Conservation (phyloP, 2,888 invertebrate genomes). For the Gymnosoma rotundatum region DNA sequence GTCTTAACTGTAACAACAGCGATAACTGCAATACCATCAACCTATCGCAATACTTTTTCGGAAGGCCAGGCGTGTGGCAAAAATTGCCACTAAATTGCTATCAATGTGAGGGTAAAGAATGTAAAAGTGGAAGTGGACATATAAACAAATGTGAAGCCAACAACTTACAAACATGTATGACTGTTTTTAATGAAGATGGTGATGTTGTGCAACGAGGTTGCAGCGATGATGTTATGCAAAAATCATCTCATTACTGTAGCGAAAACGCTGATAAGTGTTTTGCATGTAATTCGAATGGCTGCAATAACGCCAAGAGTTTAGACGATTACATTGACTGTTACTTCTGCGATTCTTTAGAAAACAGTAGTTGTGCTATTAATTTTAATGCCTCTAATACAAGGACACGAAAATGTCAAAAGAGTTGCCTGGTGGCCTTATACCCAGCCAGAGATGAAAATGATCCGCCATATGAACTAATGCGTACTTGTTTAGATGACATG, state of each 20-base stretch:
- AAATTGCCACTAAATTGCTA: slow-evolving; percentile 77
- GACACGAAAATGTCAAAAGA: slow-evolving; percentile 75
- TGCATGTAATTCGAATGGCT: slow-evolving; percentile 78
- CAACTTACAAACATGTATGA: slow-evolving; percentile 77
- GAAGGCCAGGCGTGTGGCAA: slow-evolving; percentile 79
- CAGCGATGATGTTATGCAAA: slow-evolving; percentile 73
- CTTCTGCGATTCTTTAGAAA: slow-evolving; percentile 75
- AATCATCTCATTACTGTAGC: slow-evolving; percentile 75
- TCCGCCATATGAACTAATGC: slow-evolving; percentile 75
- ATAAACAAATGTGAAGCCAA: slow-evolving; percentile 74
- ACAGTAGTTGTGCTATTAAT: slow-evolving; percentile 68
- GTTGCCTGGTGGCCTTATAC: slow-evolving; percentile 78
- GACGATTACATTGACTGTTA: slow-evolving; percentile 75
- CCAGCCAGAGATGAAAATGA: slow-evolving; percentile 75
- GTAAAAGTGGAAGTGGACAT: slow-evolving; percentile 60
- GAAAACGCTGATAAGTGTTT: slow-evolving; percentile 72
- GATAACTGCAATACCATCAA: slow-evolving; percentile 76
- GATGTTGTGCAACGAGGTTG: slow-evolving; percentile 77
- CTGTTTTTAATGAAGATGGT: slow-evolving; percentile 74
- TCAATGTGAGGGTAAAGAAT: slow-evolving; percentile 73
- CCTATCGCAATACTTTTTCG: slow-evolving; percentile 73
- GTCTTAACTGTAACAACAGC: slow-evolving; percentile 74
- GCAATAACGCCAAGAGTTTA: slow-evolving; percentile 75
- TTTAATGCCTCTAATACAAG: slow-evolving; percentile 59
- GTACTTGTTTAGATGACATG: slow-evolving; percentile 78